Evolutionary conservation across 2,113 vertebrate species (phyloP).

Genomic region (Oryzias celebensis): DNA sequence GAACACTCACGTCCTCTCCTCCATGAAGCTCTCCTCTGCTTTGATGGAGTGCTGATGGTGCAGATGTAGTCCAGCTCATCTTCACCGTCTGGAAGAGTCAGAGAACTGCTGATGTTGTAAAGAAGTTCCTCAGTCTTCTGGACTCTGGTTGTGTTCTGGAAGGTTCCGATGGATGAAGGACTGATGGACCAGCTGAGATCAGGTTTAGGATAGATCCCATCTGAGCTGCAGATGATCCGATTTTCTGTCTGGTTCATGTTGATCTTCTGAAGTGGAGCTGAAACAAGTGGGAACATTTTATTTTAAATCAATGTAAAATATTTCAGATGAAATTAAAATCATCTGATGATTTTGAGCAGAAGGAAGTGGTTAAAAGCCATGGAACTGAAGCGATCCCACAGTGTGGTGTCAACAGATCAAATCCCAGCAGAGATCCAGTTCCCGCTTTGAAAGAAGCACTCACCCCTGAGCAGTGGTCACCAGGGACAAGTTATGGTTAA

Average conservation of each 20-base stretch:
- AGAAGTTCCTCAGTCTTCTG: background rate
- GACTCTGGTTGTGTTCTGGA: background rate
- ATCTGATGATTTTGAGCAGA: no score
- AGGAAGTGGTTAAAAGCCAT: no score
- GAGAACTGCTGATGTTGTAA: slow-evolving; percentile 8
- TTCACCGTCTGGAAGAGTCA: accelerated
- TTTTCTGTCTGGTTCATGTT: slow-evolving; percentile 21
- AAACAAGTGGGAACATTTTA: background rate
- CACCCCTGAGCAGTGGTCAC: no score
- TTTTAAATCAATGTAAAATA: no score
- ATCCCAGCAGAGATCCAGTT: no score
- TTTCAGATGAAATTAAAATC: no score
- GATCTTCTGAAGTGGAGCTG: slow-evolving; percentile 56
- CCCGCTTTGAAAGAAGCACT: no score
- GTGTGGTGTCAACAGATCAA: no score
- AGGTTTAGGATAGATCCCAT: slow-evolving; percentile 51
- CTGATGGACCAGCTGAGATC: slow-evolving; percentile 53
- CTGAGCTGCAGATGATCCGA: slow-evolving; percentile 55
- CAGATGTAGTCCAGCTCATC: slow-evolving; percentile 32
- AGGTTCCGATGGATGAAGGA: background rate
- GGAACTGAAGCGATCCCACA: no score
- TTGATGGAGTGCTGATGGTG: slow-evolving; percentile 22
- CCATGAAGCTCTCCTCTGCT: background rate
- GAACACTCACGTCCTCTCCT: no score
- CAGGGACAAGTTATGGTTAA: no score